Conservation (phyloP, 1,140 invertebrate genomes). For the Drosophila nigromelanica region DNA sequence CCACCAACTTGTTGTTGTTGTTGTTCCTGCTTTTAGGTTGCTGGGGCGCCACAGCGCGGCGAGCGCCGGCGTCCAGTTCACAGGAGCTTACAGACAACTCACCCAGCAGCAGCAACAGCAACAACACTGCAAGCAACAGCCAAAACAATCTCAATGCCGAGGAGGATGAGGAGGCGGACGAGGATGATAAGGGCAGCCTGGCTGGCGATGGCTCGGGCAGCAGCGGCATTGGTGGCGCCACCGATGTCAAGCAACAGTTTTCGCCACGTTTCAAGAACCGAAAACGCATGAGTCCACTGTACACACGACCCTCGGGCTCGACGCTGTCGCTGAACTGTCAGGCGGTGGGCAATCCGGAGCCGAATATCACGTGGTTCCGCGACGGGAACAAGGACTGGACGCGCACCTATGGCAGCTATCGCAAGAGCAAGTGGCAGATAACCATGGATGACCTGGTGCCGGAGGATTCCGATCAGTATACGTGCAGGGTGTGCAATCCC, state of each 20-base stretch:
- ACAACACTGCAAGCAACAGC: slow-evolving; percentile 6
- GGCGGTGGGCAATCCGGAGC: slow-evolving; percentile 89
- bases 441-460: slow-evolving; percentile 90
- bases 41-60: slow-evolving; percentile 20
- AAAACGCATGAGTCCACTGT: slow-evolving; percentile 74
- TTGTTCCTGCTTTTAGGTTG: slow-evolving; percentile 25
- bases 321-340: slow-evolving; percentile 87
- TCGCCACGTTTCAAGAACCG: slow-evolving; percentile 57
- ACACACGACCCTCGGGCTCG: slow-evolving; percentile 88
- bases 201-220: slow-evolving; percentile 1
- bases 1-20: slow-evolving; percentile 29
- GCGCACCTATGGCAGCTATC: slow-evolving; percentile 81
- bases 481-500: slow-evolving; percentile 92
- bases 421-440: slow-evolving; percentile 87
- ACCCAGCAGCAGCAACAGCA: background rate
- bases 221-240: slow-evolving; percentile 16
- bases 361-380: slow-evolving; percentile 92
- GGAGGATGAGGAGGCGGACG: slow-evolving; percentile 32
- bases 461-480: slow-evolving; percentile 93
- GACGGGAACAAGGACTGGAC: slow-evolving; percentile 88
- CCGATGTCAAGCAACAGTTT: slow-evolving; percentile 18
- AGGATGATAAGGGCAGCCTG: slow-evolving; percentile 34
- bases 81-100: slow-evolving; percentile 38
- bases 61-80: slow-evolving; percentile 43
- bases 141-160: background rate